A percentile compares a stretch with the other conserved stretches of the same genome.
Evolutionary conservation across 2,888 invertebrate genomes (phyloP).

Genomic region (Pachycephus smyrnensis): DNA sequence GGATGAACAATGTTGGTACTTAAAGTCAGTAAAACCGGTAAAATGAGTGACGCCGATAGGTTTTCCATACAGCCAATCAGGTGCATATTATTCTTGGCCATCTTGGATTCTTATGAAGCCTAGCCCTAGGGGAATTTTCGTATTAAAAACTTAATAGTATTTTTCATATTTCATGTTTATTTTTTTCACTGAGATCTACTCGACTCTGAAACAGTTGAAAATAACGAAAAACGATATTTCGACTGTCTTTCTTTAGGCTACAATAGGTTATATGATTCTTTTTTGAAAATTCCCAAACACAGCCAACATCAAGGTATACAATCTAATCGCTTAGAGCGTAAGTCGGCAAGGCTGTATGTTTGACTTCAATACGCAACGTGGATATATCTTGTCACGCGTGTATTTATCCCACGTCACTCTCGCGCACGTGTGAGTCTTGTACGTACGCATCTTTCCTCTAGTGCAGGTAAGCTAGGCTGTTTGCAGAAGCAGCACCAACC

Average conservation of each 20-base stretch:
- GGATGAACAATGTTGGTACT: background rate
- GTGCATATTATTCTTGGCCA: background rate
- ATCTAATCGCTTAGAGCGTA: background rate
- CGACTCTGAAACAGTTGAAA: background rate
- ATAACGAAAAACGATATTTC: background rate
- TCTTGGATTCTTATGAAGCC: background rate
- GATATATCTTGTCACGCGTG: background rate
- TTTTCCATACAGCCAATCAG: background rate
- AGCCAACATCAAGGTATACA: background rate
- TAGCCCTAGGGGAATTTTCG: background rate
- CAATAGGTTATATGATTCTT: background rate
- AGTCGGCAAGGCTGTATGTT: background rate
- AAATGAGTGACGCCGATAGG: background rate
- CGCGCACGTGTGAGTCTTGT: background rate
- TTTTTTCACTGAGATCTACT: too few relatives aligned
- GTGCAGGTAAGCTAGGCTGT: conserved; percentile 32
- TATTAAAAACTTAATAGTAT: background rate
- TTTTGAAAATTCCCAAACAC: background rate
- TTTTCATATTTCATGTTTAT: too few relatives aligned
- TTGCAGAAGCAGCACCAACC: conserved; percentile 34
- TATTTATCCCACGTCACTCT: background rate
- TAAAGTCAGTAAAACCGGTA: background rate
- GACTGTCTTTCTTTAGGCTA: background rate
- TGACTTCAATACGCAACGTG: background rate
- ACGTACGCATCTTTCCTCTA: background rate